These are phyloP conservation scores for Brachypodius melanocephalos DNA, from an alignment of 2,113 vertebrate species.

Conservation along the genomic window DNA sequence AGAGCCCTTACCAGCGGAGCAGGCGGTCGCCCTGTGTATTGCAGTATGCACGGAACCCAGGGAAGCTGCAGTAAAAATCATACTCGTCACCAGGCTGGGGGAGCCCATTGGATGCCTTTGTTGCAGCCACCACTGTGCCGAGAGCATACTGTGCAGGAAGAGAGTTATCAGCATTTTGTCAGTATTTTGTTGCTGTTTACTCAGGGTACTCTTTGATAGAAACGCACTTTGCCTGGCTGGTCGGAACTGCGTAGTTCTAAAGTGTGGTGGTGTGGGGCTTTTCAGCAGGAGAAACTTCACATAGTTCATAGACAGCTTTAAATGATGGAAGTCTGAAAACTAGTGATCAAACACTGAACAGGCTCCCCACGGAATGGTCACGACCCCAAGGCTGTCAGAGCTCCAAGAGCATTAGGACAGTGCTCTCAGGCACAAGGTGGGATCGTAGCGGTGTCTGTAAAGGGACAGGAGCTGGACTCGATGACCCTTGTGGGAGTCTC, in stretches of 20 bases:
- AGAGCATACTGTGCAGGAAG: slow-evolving; percentile 81
- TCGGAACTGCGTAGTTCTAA: accelerated
- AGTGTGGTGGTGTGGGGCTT: accelerated
- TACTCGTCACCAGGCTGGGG: slow-evolving; percentile 91
- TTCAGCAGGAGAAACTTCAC: not conserved
- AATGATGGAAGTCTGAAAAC: accelerated
- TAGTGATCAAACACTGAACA: not conserved
- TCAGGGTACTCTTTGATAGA: accelerated
- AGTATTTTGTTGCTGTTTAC: not conserved
- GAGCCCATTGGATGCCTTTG: slow-evolving; percentile 84
- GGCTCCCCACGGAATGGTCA: too few species aligned
- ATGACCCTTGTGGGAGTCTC: not conserved
- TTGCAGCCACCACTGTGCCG: slow-evolving; percentile 84
- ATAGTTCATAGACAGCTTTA: not conserved
- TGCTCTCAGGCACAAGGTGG: too few species aligned
- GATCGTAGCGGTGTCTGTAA: too few species aligned
- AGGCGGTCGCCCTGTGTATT: slow-evolving; percentile 83
- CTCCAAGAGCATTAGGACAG: not conserved
- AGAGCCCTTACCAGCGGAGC: slow-evolving; percentile 80
- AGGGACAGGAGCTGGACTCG: not conserved
- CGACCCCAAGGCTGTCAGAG: not conserved
- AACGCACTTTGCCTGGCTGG: accelerated
- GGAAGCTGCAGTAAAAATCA: slow-evolving; percentile 94
- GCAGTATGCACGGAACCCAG: slow-evolving; percentile 88
- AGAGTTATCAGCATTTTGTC: accelerated